Evolutionary conservation across 2,888 invertebrate species (phyloP).

Genomic region (Arge pagana): DNA sequence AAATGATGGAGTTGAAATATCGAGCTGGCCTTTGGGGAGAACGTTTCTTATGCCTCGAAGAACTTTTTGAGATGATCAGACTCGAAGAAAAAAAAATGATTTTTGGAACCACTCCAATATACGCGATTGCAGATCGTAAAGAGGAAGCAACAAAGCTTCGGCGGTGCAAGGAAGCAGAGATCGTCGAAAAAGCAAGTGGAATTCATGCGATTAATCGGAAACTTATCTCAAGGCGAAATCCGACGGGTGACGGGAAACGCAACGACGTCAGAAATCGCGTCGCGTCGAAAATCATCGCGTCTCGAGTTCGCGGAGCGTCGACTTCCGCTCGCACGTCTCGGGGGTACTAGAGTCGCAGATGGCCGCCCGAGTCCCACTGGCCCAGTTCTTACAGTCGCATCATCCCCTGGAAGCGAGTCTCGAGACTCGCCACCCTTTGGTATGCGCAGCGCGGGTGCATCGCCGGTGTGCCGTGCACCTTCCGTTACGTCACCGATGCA

Average conservation of each 20-base stretch:
- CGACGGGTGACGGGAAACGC: background rate
- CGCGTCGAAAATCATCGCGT: background rate
- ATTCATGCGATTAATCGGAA: no score
- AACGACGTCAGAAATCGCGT: background rate
- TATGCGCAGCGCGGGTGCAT: slow-evolving; percentile 43
- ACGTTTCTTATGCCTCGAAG: no score
- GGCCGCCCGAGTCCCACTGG: slow-evolving; percentile 55
- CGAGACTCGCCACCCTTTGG: slow-evolving; percentile 3
- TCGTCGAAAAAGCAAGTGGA: no score
- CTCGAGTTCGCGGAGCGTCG: background rate
- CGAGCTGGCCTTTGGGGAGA: no score
- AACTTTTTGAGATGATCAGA: no score
- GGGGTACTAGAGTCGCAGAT: slow-evolving; percentile 47
- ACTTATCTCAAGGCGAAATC: no score
- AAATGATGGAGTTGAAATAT: no score
- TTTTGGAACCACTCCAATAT: no score
- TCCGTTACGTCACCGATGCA: slow-evolving; percentile 44
- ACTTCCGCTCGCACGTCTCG: slow-evolving; percentile 9
- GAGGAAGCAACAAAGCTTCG: no score
- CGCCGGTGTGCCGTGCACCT: slow-evolving; percentile 45
- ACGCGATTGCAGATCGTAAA: no score
- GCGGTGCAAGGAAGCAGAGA: no score
- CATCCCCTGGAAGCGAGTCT: slow-evolving; percentile 38
- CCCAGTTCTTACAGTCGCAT: slow-evolving; percentile 51
- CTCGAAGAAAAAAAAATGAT: no score